These are phyloP conservation scores for Odontocolon sp. DNA, from an alignment of 2,888 invertebrate species.

Conservation along the genomic window DNA sequence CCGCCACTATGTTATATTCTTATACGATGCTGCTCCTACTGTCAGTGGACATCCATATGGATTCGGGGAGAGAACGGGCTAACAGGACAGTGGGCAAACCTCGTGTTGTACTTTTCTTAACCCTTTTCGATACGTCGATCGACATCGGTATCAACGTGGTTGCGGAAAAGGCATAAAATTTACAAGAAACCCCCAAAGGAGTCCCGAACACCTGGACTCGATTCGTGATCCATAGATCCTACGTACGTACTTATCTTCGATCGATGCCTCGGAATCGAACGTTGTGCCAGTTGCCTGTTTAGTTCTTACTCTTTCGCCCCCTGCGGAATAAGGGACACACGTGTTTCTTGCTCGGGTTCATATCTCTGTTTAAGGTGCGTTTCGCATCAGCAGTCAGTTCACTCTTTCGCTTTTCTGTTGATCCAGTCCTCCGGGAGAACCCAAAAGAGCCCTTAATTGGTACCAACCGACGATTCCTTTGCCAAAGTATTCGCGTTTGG, in stretches of 20 bases:
- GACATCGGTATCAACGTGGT: too few species aligned
- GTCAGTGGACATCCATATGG: slow-evolving; percentile 77
- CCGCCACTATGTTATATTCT: slow-evolving; percentile 5
- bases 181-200: neutral
- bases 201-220: neutral
- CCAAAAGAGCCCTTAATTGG: slow-evolving; percentile 48
- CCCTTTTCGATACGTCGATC: too few species aligned
- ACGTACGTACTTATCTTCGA: too few species aligned
- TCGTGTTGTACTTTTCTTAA: neutral
- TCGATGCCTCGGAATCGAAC: too few species aligned
- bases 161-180: neutral
- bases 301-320: neutral
- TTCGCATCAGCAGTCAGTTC: slow-evolving; percentile 5
- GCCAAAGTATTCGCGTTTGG: slow-evolving; percentile 2
- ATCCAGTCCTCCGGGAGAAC: slow-evolving; percentile 14
- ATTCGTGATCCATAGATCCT: too few species aligned
- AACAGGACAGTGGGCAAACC: neutral
- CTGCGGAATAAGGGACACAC: slow-evolving; percentile 34
- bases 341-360: slow-evolving; percentile 31
- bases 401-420: slow-evolving; percentile 3
- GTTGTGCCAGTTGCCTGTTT: too few species aligned
- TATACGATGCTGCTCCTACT: slow-evolving; percentile 5
- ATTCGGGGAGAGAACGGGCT: slow-evolving; percentile 64
- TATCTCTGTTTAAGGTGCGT: slow-evolving; percentile 50
- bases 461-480: too few species aligned